Percentiles rank a stretch among this genome's conserved stretches.
Evolutionary conservation across 1,140 invertebrate genomes (phyloP).

Genomic region (Orchesella cincta): DNA sequence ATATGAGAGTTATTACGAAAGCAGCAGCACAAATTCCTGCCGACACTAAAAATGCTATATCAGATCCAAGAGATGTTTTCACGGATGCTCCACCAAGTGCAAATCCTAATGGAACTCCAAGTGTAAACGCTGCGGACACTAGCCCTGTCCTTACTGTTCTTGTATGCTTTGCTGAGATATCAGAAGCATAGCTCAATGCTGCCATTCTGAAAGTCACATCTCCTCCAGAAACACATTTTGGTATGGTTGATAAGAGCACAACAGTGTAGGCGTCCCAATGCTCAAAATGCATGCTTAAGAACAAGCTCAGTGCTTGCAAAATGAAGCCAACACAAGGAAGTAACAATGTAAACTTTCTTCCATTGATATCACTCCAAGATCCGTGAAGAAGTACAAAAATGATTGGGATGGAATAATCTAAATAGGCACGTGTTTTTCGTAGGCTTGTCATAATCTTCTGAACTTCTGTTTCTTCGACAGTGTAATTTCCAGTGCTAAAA

Average conservation of each 20-base stretch:
- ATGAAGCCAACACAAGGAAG: conserved; percentile 65
- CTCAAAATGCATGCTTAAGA: background rate
- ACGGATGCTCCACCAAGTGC: background rate
- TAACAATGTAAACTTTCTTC: conserved; percentile 67
- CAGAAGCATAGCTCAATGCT: conserved; percentile 85
- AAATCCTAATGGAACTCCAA: conserved; percentile 11
- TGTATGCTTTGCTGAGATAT: conserved; percentile 76
- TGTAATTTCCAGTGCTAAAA: conserved; percentile 12
- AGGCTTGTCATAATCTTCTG: background rate
- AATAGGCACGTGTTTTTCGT: background rate
- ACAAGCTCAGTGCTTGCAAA: conserved; percentile 52
- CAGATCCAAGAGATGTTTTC: background rate
- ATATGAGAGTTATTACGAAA: background rate
- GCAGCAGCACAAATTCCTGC: conserved; percentile 4
- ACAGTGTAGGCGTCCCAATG: conserved; percentile 6
- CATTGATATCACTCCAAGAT: conserved; percentile 73
- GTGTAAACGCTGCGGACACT: background rate
- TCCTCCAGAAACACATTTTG: conserved; percentile 67
- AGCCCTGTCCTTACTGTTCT: conserved; percentile 78
- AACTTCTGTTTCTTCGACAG: background rate
- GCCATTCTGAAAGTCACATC: conserved; percentile 88
- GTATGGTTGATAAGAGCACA: conserved; percentile 53
- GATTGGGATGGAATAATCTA: conserved; percentile 73
- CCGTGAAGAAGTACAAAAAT: conserved; percentile 76
- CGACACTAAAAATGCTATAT: background rate